Evolutionary conservation across 2,888 invertebrate genomes (phyloP), one percentile per base, ranked within the genome.

Genomic region (Tridacna crocea): DNA sequence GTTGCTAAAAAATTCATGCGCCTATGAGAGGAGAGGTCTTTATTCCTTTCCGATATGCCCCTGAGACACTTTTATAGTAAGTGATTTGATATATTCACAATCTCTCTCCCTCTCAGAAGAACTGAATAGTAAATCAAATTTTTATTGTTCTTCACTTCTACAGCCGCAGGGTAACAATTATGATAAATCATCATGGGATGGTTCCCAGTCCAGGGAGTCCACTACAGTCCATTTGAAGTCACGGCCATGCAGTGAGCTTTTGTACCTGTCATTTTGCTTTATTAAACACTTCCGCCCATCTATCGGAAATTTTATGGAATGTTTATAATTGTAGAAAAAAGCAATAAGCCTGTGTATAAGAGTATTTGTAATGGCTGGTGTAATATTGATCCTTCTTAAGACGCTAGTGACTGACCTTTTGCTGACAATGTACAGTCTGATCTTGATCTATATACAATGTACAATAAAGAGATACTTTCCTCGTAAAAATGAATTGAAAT

Each of bases 111-210:
- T 36, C 66, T 66, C 19, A 36, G 46, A 36, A 19, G 36, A 66
- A 66, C n/a, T 66, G 46, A 46, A 66, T 36, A 36, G 46, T 66
- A 66, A 66, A 66, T 66, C 66, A 66, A 66, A 66, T 66, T 66
- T 66, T 36, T 36, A 66, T 66, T 66, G 19, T 66, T 46, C 66
- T 66, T 17, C 46, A 17, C 17, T 61, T 61, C 24, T 24, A n/a
- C 61, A 61, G 55, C 55, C 55, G 19, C 55, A 55, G 55, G 55
- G 55, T 55, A 55, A 15, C 55, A 55, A 19, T 19, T 19, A 55
- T 55, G 55, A 55, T 55, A 55, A 55, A 55, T 55, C 55, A 55
- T 55, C 55, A 55, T 55, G 55, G 15, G 55, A 55, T 10, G 55
- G 55, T 55, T 55, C 55, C 11, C 55, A 6, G 55, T 55, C 55